These are phyloP conservation scores for Champsocephalus gunnari DNA, from an alignment of 2,797 vertebrate species.

Conservation along the genomic window DNA sequence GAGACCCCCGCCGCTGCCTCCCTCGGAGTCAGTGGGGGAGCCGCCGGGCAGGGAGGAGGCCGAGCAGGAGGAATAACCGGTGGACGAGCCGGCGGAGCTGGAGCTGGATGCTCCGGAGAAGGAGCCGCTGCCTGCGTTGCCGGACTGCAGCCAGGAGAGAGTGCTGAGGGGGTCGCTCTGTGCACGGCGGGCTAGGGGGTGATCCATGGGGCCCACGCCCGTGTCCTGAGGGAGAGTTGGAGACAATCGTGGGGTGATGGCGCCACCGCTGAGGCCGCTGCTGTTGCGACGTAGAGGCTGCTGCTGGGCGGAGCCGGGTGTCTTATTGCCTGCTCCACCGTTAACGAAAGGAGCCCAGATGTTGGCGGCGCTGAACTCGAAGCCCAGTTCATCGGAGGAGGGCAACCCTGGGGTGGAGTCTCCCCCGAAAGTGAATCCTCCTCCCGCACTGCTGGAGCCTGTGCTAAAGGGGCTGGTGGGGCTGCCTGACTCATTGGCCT, in stretches of 20 bases:
- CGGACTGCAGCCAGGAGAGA: conserved; percentile 90
- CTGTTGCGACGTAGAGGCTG: conserved; percentile 84
- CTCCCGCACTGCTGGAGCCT: conserved; percentile 79
- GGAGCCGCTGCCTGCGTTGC: conserved; percentile 83
- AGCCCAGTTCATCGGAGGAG: conserved; percentile 89
- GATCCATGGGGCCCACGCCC: conserved; percentile 80
- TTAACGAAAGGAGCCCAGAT: conserved; percentile 95
- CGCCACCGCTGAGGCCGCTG: conserved; percentile 86
- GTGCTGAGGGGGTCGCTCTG: conserved; percentile 91
- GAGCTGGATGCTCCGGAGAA: conserved; percentile 88
- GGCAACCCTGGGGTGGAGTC: conserved; percentile 78
- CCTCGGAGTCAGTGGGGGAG: conserved; percentile 90
- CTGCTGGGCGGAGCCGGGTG: conserved; percentile 63
- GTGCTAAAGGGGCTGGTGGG: conserved; percentile 92
- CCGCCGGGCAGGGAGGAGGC: conserved; percentile 91
- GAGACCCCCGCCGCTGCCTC: conserved; percentile 84
- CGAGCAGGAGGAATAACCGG: conserved; percentile 90
- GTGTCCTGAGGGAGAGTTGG: conserved; percentile 90
- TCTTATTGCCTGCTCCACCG: conserved; percentile 73
- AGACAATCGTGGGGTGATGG: conserved; percentile 90
- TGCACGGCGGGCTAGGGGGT: conserved; percentile 89
- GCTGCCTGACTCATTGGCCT: conserved; percentile 82
- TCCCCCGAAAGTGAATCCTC: conserved; percentile 87
- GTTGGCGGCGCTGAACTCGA: conserved; percentile 90
- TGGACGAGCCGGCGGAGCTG: conserved; percentile 86